Percentiles rank a stretch among this genome's conserved stretches.
Conservation (phyloP, 2,113 vertebrate genomes). For the Pygoscelis antarcticus region DNA sequence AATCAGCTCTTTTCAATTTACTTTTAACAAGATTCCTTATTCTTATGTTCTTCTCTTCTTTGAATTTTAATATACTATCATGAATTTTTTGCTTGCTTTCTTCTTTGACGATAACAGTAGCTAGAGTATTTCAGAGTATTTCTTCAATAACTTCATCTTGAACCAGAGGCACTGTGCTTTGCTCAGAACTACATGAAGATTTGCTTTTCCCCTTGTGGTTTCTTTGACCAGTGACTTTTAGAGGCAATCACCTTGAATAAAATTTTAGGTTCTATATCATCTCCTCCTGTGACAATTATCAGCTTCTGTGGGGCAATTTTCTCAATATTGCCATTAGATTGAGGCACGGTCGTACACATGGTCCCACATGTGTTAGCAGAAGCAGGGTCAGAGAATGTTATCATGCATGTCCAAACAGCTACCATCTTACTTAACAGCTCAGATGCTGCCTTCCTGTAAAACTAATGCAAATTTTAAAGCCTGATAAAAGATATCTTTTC, state of each 20-base stretch:
- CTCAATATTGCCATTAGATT: not conserved
- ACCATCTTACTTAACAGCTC: conserved; percentile 53
- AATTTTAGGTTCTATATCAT: not conserved
- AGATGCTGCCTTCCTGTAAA: conserved; percentile 48
- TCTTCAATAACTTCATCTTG: not conserved
- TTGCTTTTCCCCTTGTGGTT: not conserved
- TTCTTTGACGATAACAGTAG: not conserved
- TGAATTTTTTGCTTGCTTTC: not conserved
- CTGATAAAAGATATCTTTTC: conserved; percentile 59
- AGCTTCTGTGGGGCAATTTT: not conserved
- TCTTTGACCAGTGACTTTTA: not conserved
- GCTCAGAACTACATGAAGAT: not conserved
- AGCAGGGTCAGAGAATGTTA: conserved; percentile 33
- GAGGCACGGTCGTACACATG: not conserved
- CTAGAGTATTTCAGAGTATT: not conserved
- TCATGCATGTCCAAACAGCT: conserved; percentile 38
- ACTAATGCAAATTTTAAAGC: conserved; percentile 60
- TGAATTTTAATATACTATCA: not conserved
- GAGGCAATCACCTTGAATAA: not conserved
- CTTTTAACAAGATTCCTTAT: not conserved
- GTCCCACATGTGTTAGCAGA: conserved; percentile 24
- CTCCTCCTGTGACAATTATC: not conserved
- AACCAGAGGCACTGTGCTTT: not conserved
- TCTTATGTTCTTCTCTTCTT: not conserved
- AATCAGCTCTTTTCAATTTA: not conserved